A percentile compares a stretch with the other conserved stretches of the same genome.
These are phyloP conservation scores for Siniperca knerii DNA, from an alignment of 2,113 vertebrate genomes.

Conservation along the genomic window DNA sequence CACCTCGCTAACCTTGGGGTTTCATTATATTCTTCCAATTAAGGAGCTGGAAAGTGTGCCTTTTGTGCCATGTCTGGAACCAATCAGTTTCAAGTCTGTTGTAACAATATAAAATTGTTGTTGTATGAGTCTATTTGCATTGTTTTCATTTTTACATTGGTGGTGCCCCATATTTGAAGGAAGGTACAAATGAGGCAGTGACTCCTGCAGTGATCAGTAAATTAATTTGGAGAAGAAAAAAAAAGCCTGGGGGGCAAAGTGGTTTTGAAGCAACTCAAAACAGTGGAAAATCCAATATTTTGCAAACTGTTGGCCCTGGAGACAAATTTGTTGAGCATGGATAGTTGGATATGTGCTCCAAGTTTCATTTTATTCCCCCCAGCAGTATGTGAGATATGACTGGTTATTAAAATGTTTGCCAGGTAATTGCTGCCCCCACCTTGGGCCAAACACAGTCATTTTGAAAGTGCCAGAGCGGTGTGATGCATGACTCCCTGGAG, in stretches of 20 bases:
- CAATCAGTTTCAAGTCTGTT: conserved; percentile 24
- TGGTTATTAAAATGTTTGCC: conserved; percentile 80
- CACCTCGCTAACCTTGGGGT: conserved; percentile 27
- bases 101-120: neutral
- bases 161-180: neutral
- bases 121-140: neutral
- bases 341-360: conserved; percentile 58
- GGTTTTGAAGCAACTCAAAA: conserved; percentile 57
- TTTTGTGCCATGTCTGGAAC: conserved; percentile 44
- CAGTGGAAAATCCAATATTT: conserved; percentile 63
- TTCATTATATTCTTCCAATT: conserved; percentile 37
- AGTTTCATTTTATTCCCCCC: conserved; percentile 65
- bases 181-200: conserved; percentile 24
- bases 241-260: conserved; percentile 23
- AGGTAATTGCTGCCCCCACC: conserved; percentile 75
- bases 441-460: conserved; percentile 75
- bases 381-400: conserved; percentile 72
- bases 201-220: conserved; percentile 41
- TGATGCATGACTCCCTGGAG: conserved; percentile 59
- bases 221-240: conserved; percentile 15
- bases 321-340: conserved; percentile 58
- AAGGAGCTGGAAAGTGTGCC: conserved; percentile 5
- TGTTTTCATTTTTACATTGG: conserved; percentile 11
- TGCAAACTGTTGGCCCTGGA: conserved; percentile 59
- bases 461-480: conserved; percentile 68